Evolutionary conservation across 2,888 invertebrate genomes (phyloP), one percentile per base, ranked within the genome.

Genomic region (Cantharis nigra): DNA sequence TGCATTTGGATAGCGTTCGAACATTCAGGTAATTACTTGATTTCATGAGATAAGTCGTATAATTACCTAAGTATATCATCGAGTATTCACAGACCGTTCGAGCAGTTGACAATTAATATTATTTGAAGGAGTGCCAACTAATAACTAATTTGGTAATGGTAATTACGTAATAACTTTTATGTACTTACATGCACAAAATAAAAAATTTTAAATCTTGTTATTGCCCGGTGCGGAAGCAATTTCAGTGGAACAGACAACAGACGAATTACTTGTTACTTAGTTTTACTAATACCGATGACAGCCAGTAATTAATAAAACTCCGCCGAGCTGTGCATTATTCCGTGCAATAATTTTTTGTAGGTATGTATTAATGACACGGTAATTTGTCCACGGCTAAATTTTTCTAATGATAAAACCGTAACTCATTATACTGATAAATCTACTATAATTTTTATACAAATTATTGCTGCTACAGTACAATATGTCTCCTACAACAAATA

Each of bases 241-340:
- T 63, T 75, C 74, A 75, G 70, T 75, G 71, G 70, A 70, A 70
- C 77, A 82, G 84, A 85, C 81, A 70, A 70, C 77, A 82, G 84
- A 85, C 81, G 83, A 83, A 85, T 85, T 82, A 82, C 81, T 79
- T 78, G 81, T 80, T 81, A 81, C 82, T 80, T 82, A 81, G 79
- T 77, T 76, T 79, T 81, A 79, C 80, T 83, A 83, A 84, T 83
- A 81, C 73, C 81, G 85, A 80, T 82, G 85, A 85, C 84, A 84
- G 82, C 79, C 76, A 74, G 82, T 83, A 83, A 85, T 85, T 85
- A 85, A 85, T 85, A 84, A 78, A 78, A 74, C 78, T 74, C 71
- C 78, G 80, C 75, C 74, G 78, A 77, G 74, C 72, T 75, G 63
- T 63, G 63, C 62, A 64, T 74, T 63, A 62, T 69, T 70, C 26